These are phyloP conservation scores for Araneus ventricosus DNA, from an alignment of 1,140 invertebrate genomes.

Conservation along the genomic window DNA sequence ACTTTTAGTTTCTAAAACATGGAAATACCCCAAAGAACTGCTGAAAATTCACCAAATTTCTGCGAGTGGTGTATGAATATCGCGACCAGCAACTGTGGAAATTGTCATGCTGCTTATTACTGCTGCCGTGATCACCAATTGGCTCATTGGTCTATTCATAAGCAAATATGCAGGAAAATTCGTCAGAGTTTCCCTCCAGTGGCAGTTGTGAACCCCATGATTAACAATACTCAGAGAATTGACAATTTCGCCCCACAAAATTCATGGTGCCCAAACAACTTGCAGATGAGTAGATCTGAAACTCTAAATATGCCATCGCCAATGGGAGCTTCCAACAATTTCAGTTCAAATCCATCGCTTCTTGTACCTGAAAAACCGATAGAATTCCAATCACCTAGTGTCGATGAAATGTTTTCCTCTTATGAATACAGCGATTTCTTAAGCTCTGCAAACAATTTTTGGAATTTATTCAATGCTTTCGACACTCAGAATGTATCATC, in stretches of 20 bases:
- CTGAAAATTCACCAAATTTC: slow-evolving; percentile 17
- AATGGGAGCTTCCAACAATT: neutral
- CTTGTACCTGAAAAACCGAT: neutral
- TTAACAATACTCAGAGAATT: neutral
- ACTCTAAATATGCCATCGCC: neutral
- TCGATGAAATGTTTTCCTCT: slow-evolving; percentile 63
- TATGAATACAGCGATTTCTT: slow-evolving; percentile 59
- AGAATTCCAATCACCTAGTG: neutral
- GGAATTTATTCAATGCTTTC: slow-evolving; percentile 46
- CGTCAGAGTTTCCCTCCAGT: slow-evolving; percentile 59
- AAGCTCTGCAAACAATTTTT: slow-evolving; percentile 66
- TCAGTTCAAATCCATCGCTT: neutral
- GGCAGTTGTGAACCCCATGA: neutral
- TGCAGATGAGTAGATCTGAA: neutral
- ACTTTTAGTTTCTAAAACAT: neutral
- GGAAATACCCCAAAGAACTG: neutral
- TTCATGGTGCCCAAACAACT: slow-evolving; percentile 48
- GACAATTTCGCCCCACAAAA: slow-evolving; percentile 32
- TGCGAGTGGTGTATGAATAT: slow-evolving; percentile 86
- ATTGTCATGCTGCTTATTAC: slow-evolving; percentile 87
- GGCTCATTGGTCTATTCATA: slow-evolving; percentile 88
- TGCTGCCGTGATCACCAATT: slow-evolving; percentile 90
- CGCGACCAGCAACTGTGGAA: slow-evolving; percentile 86
- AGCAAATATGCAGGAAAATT: slow-evolving; percentile 79
- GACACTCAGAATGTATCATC: slow-evolving; percentile 40